Percentiles rank a stretch among this genome's conserved stretches.
Conservation (phyloP, 2,797 vertebrate species). For the Spatula clypeata region DNA sequence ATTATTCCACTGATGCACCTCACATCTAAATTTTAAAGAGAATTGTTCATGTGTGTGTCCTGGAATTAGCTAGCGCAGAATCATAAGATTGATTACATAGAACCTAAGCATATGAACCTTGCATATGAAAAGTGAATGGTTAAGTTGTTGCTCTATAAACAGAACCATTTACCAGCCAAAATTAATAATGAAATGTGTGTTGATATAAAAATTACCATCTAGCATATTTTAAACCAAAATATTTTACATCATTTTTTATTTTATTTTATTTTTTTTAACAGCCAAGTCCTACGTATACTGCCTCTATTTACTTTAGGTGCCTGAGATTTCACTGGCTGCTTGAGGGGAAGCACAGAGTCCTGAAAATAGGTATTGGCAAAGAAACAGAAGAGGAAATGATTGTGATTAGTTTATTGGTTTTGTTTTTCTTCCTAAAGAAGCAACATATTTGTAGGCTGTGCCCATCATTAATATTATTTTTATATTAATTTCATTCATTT, state of each 20-base stretch:
- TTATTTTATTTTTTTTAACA: neutral
- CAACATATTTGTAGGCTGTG: neutral
- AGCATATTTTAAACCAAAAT: neutral
- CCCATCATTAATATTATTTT: neutral
- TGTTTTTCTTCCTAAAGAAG: neutral
- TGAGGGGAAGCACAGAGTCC: neutral
- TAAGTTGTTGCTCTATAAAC: constrained; percentile 8
- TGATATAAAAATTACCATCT: neutral
- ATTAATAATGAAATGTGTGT: neutral
- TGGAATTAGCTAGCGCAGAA: neutral
- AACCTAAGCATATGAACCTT: neutral
- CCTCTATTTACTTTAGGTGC: constrained; percentile 10
- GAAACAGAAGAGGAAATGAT: constrained; percentile 18
- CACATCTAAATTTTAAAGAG: neutral
- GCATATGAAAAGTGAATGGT: neutral
- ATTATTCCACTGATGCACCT: neutral
- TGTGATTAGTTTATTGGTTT: constrained; percentile 1
- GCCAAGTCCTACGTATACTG: neutral
- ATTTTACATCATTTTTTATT: neutral
- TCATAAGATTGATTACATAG: neutral
- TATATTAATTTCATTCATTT: neutral
- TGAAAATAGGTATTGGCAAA: constrained; percentile 39
- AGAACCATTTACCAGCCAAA: constrained; percentile 7
- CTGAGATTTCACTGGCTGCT: neutral
- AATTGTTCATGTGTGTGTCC: neutral